A percentile compares a stretch with the other conserved stretches of the same genome.
Evolutionary conservation across 2,113 vertebrate species (phyloP).

Genomic region (Eubucco bourcierii): DNA sequence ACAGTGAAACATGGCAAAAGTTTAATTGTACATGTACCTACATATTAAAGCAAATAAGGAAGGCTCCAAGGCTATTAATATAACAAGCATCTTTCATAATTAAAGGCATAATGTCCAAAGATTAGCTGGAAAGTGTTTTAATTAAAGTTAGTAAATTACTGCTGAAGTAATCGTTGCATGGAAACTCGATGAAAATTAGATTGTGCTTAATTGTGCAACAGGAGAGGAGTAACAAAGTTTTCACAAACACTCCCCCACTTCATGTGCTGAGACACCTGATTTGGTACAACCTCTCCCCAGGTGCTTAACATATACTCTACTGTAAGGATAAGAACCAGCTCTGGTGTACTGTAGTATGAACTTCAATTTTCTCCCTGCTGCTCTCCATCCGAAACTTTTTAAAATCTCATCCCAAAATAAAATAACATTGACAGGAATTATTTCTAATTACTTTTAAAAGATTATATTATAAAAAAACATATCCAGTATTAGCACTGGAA

Average conservation of each 20-base stretch:
- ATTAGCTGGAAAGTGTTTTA: conserved; percentile 66
- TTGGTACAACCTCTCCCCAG: not conserved
- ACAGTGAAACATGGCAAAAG: conserved; percentile 50
- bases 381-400: not conserved
- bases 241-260: not conserved
- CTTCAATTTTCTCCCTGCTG: not conserved
- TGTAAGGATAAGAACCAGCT: not conserved
- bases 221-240: not conserved
- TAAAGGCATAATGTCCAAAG: conserved; percentile 65
- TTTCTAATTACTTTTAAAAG: not conserved
- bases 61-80: conserved; percentile 52
- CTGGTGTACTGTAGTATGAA: not conserved
- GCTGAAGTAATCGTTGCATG: conserved; percentile 45
- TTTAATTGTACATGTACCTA: conserved; percentile 69
- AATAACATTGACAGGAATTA: not conserved
- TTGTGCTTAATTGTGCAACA: conserved; percentile 36
- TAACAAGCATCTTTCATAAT: conserved; percentile 60
- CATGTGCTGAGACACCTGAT: not conserved
- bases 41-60: conserved; percentile 68
- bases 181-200: conserved; percentile 32
- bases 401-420: not conserved
- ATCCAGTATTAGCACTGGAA: not conserved
- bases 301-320: not conserved
- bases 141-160: conserved; percentile 66
- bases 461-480: not conserved